Base-by-base conservation (phyloP, 2,113 vertebrate species). In the Lucifuga dentata region DNA sequence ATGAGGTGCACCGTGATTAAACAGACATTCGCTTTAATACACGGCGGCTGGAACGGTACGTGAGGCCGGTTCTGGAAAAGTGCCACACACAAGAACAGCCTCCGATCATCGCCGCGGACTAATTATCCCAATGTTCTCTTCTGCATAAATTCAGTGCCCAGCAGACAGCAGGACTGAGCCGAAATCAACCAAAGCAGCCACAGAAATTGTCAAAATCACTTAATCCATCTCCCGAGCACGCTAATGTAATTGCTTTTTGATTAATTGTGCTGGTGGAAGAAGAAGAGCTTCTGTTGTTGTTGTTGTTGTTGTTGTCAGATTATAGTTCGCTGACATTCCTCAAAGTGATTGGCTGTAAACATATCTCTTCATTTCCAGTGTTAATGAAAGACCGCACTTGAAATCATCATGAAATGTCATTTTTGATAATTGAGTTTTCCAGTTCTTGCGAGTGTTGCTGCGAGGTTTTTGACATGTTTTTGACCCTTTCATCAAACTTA, bases 201-300 rank as follows among this genome's bases (percentile, higher is more conserved):
- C 78, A 67, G 72, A 77, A 80, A 85, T 85, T 81, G 87, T 88
- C 86, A 85, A 76, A 89, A 90, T 77, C 50, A 73, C 73, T 91
- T 86, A 82, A 89, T 87, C 87, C 85, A 72, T 88, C 70, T 84
- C 55, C 12, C 2, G 52, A 81, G 82, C 76, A 63, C 50, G 74
- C 68, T 83, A 78, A 88, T 78, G 80, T 86, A 88, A 89, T 89
- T 92, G 85, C 80, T 82, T 87, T 88, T 87, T 89, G 86, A 89
- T 90, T 86, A 89, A 89, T 87, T 80, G 75, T 16, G 46, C 45
- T 15, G 21, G 43, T 58, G 63, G 52, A n/a, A 11, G 20, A 33
- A 40, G 5, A 40, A 40, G 15, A 15, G 7, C 15, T 29, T 7
- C 7, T 29, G 26, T 7, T 5, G 26, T 29, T 68, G 68, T 69